A percentile compares a stretch with the other conserved stretches of the same genome.
Evolutionary conservation across 2,888 invertebrate species (phyloP).

Genomic region (Drosophila niveifrons): DNA sequence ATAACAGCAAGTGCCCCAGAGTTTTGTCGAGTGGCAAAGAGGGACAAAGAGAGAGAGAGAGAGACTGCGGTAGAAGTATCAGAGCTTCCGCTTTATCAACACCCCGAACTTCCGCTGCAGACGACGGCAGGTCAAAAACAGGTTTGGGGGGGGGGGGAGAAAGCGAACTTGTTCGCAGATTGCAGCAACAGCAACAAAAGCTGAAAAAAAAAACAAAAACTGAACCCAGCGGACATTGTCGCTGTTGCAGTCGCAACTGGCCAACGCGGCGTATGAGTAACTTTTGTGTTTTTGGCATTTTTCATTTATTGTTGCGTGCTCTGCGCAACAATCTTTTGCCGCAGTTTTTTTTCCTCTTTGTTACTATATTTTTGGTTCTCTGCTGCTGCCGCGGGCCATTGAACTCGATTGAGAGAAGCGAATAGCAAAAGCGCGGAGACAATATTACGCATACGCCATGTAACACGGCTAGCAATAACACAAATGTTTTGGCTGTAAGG

Average conservation of each 20-base stretch:
- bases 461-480: not conserved
- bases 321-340: constrained; percentile 51
- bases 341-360: constrained; percentile 27
- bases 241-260: constrained; percentile 28
- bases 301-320: constrained; percentile 61
- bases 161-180: constrained; percentile 28
- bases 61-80: constrained; percentile 63
- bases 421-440: not conserved
- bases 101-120: constrained; percentile 68
- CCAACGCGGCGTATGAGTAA: constrained; percentile 57
- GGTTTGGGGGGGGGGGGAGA: constrained; percentile 1
- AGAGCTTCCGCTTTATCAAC: constrained; percentile 71
- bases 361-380: no score
- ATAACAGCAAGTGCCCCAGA: constrained; percentile 30
- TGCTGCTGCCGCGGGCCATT: constrained; percentile 40
- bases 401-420: constrained; percentile 34
- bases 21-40: constrained; percentile 46
- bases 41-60: constrained; percentile 12
- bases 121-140: constrained; percentile 4
- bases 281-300: constrained; percentile 61
- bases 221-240: constrained; percentile 64
- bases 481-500: not conserved
- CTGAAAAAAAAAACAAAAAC: not conserved
- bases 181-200: constrained; percentile 21
- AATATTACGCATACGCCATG: constrained; percentile 32